These are phyloP conservation scores for Parus major DNA, from an alignment of 2,113 vertebrate species.

Conservation along the genomic window DNA sequence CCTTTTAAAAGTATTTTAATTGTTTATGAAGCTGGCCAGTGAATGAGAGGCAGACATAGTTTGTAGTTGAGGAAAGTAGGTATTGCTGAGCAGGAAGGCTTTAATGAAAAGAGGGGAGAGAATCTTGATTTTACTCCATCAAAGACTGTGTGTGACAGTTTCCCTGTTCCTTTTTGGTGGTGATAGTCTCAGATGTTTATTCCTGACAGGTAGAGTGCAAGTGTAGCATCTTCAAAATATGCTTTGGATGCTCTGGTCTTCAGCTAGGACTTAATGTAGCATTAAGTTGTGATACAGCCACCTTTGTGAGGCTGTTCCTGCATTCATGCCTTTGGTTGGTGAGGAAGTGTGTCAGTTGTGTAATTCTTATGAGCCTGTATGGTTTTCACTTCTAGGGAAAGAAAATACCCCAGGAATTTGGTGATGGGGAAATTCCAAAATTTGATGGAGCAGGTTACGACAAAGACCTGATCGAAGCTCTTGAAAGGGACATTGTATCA, in stretches of 20 bases:
- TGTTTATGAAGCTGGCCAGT: background rate
- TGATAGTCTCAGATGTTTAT: background rate
- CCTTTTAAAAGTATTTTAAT: background rate
- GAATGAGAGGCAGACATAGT: background rate
- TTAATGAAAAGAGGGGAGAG: background rate
- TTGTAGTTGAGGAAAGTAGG: background rate
- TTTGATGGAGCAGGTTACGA: constrained; percentile 92
- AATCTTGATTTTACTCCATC: background rate
- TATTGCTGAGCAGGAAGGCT: background rate
- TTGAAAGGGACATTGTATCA: constrained; percentile 97
- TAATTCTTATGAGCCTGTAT: background rate
- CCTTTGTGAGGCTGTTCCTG: background rate
- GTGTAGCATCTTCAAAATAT: background rate
- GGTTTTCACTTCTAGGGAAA: constrained; percentile 76
- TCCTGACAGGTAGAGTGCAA: background rate
- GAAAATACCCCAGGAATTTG: constrained; percentile 80
- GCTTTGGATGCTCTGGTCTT: background rate
- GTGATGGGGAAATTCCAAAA: constrained; percentile 85
- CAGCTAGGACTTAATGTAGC: background rate
- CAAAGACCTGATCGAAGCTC: constrained; percentile 88
- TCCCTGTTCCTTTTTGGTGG: background rate
- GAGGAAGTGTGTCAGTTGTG: background rate
- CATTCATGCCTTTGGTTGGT: background rate
- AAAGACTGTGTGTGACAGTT: background rate
- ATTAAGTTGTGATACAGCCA: accelerated